Percentiles rank a stretch among this genome's conserved stretches.
Conservation (phyloP, 2,888 invertebrate genomes). For the Sinohyriopsis cumingii region DNA sequence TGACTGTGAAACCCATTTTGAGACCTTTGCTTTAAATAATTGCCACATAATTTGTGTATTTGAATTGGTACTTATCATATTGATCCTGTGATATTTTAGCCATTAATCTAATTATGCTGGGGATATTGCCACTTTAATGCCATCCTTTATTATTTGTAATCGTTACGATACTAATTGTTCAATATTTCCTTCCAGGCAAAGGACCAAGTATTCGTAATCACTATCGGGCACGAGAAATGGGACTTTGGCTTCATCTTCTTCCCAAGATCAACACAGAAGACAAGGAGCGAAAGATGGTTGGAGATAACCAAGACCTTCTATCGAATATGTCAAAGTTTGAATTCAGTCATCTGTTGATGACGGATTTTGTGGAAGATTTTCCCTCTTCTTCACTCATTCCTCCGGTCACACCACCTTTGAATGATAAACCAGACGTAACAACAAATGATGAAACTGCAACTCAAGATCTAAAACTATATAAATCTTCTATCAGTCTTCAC, state of each 20-base stretch:
- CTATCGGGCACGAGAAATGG: slow-evolving; percentile 94
- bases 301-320: slow-evolving; percentile 87
- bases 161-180: no score
- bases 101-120: no score
- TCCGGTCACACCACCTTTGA: slow-evolving; percentile 11
- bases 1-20: no score
- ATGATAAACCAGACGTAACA: slow-evolving; percentile 9
- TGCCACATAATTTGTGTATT: no score
- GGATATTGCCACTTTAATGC: no score
- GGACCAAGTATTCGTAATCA: slow-evolving; percentile 65
- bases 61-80: no score
- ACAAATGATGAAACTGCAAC: slow-evolving; percentile 7
- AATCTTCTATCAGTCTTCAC: not conserved
- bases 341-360: slow-evolving; percentile 81
- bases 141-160: no score
- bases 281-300: slow-evolving; percentile 85
- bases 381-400: slow-evolving; percentile 64
- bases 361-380: slow-evolving; percentile 40
- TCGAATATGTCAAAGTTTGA: slow-evolving; percentile 92
- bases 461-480: slow-evolving; percentile 5
- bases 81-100: no score
- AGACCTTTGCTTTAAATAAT: no score
- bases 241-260: slow-evolving; percentile 95
- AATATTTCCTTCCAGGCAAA: no score
- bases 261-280: slow-evolving; percentile 90